Percentiles rank a stretch among this genome's conserved stretches.
phyloP scores from a whole-genome alignment of 2,888 invertebrate species.

The Pilophorus perplexus region DNA sequence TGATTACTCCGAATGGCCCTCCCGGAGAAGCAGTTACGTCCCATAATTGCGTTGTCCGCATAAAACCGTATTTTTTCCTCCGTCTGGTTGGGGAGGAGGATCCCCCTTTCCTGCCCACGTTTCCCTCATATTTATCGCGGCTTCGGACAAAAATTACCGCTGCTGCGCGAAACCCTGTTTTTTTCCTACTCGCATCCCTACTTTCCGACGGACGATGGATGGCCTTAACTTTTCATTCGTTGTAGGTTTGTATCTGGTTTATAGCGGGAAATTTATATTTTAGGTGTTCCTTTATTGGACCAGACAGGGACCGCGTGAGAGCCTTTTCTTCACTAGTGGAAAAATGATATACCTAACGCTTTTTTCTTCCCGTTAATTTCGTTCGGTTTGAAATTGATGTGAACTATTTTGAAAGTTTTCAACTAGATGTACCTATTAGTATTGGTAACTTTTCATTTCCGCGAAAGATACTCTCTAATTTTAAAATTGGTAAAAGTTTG shows the following conservation, averaged over 20 bases:
- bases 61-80: slow-evolving; percentile 17
- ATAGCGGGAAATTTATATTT: slow-evolving; percentile 20
- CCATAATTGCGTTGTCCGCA: slow-evolving; percentile 14
- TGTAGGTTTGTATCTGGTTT: slow-evolving; percentile 24
- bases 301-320: slow-evolving; percentile 3
- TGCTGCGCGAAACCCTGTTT: not conserved
- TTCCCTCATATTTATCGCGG: slow-evolving; percentile 13
- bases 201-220: slow-evolving; percentile 3
- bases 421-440: too few species aligned
- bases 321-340: not conserved
- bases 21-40: slow-evolving; percentile 4
- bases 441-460: too few species aligned
- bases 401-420: not conserved
- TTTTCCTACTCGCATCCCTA: slow-evolving; percentile 4
- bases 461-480: too few species aligned
- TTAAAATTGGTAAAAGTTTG: too few species aligned
- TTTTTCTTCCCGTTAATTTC: not conserved
- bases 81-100: not conserved
- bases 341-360: not conserved
- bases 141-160: slow-evolving; percentile 26
- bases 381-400: not conserved
- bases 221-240: slow-evolving; percentile 21
- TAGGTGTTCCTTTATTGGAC: slow-evolving; percentile 22
- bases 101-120: not conserved
- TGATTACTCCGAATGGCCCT: slow-evolving; percentile 21